These are phyloP conservation scores for Drosophila erecta DNA, from an alignment of 1,140 invertebrate species.

Conservation along the genomic window DNA sequence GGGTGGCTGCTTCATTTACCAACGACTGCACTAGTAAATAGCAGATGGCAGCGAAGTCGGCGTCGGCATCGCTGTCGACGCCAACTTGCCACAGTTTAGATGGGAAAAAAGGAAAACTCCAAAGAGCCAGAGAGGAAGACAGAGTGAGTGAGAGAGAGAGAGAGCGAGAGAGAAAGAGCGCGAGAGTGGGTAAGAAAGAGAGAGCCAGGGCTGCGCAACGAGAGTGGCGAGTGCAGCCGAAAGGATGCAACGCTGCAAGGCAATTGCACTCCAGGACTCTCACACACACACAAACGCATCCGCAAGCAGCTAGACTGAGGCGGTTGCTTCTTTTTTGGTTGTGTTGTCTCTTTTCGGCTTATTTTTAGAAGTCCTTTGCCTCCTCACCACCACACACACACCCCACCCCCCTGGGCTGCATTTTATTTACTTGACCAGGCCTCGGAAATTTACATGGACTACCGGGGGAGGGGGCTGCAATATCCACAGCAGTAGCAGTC, in stretches of 20 bases:
- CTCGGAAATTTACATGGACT: conserved; percentile 70
- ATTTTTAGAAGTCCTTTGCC: conserved; percentile 73
- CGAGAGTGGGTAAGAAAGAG: conserved; percentile 15
- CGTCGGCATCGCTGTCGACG: conserved; percentile 47
- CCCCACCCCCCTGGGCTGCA: conserved; percentile 10
- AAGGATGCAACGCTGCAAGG: conserved; percentile 71
- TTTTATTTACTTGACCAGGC: conserved; percentile 75
- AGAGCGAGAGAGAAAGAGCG: conserved; percentile 10
- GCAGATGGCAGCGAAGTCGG: conserved; percentile 46
- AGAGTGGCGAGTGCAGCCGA: conserved; percentile 58
- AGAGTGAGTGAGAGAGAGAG: conserved; percentile 6
- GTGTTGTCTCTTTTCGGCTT: conserved; percentile 82
- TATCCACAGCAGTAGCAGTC: conserved; percentile 33
- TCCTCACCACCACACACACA: neutral
- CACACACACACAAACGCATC: conserved; percentile 1
- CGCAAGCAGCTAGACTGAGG: conserved; percentile 54
- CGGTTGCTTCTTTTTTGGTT: conserved; percentile 76
- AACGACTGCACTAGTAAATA: conserved; percentile 51
- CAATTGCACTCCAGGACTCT: conserved; percentile 71
- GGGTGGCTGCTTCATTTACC: conserved; percentile 43
- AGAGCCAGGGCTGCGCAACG: conserved; percentile 39
- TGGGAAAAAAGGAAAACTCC: conserved; percentile 69
- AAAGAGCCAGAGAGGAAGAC: conserved; percentile 25
- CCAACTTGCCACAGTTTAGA: conserved; percentile 81
- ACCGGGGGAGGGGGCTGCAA: neutral